phyloP scores from a whole-genome alignment of 2,797 vertebrate species.

The Cirrhinus molitorella region DNA sequence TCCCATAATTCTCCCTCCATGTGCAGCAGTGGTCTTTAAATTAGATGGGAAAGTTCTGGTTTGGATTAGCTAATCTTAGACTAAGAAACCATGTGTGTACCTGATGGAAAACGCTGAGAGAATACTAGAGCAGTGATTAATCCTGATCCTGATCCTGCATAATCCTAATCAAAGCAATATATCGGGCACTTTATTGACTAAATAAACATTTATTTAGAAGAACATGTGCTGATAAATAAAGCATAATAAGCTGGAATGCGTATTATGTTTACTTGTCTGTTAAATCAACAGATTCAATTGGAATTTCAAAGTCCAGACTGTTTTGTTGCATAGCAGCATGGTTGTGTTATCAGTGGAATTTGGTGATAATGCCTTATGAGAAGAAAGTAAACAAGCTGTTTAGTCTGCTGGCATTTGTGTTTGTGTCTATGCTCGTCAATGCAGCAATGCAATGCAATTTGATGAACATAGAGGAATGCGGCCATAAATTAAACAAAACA shows the following conservation, averaged over 20 bases:
- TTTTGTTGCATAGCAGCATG: not conserved
- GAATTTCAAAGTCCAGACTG: not conserved
- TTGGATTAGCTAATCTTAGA: constrained; percentile 36
- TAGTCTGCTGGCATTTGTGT: not conserved
- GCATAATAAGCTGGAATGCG: not conserved
- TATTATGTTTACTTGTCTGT: not conserved
- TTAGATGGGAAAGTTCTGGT: constrained; percentile 40
- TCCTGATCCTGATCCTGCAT: not conserved
- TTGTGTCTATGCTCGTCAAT: constrained; percentile 11
- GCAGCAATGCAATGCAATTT: not conserved
- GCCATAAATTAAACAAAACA: constrained; percentile 52
- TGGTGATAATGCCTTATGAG: not conserved
- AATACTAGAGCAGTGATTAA: not conserved
- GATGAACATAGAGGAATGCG: constrained; percentile 47
- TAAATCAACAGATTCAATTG: not conserved
- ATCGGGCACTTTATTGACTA: not conserved
- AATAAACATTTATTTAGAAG: not conserved
- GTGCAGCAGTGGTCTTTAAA: constrained; percentile 20
- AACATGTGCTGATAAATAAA: not conserved
- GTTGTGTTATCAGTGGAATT: not conserved
- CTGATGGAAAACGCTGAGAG: not conserved
- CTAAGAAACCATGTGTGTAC: constrained; percentile 15
- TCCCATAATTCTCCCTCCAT: constrained; percentile 23
- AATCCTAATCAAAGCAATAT: not conserved
- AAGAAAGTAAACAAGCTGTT: constrained; percentile 6